A percentile compares a stretch with the other conserved stretches of the same genome.
These are phyloP conservation scores for Nasonia giraulti DNA, from an alignment of 1,140 invertebrate species.

Conservation along the genomic window DNA sequence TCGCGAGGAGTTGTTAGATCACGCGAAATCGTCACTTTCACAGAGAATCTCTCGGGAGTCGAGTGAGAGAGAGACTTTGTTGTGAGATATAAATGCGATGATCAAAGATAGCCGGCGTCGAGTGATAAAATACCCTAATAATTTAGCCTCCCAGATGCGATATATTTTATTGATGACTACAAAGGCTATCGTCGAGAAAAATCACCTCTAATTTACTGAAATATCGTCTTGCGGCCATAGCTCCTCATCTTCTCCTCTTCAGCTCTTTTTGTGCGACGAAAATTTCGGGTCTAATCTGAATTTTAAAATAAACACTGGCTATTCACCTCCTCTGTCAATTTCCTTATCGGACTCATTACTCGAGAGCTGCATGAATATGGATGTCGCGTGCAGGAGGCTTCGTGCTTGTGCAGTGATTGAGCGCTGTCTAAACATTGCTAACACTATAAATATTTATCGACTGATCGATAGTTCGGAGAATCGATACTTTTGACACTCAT, in stretches of 20 bases:
- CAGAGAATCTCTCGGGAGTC: background rate
- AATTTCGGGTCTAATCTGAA: background rate
- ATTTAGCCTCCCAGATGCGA: background rate
- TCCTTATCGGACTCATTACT: background rate
- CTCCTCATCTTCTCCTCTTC: too few relatives aligned
- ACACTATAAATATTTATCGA: background rate
- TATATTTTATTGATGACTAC: slow-evolving; percentile 25
- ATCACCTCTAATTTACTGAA: slow-evolving; percentile 29
- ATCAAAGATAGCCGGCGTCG: slow-evolving; percentile 41
- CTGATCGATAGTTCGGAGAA: too few relatives aligned
- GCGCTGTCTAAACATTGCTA: background rate
- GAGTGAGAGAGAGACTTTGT: background rate
- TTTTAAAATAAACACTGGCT: slow-evolving; percentile 8
- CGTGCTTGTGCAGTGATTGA: background rate
- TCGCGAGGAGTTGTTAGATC: slow-evolving; percentile 30
- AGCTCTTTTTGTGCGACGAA: background rate
- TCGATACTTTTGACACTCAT: too few relatives aligned
- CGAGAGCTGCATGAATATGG: background rate
- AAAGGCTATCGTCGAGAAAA: background rate
- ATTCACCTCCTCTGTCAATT: background rate
- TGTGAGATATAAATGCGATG: slow-evolving; percentile 7
- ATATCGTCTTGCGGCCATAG: background rate
- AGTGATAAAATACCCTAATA: slow-evolving; percentile 42
- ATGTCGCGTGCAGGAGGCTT: background rate
- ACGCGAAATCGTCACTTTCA: slow-evolving; percentile 39